Percentiles rank a stretch among this genome's conserved stretches.
These are phyloP conservation scores for Drosophila quadrilineata DNA, from an alignment of 1,140 invertebrate species.

Conservation along the genomic window DNA sequence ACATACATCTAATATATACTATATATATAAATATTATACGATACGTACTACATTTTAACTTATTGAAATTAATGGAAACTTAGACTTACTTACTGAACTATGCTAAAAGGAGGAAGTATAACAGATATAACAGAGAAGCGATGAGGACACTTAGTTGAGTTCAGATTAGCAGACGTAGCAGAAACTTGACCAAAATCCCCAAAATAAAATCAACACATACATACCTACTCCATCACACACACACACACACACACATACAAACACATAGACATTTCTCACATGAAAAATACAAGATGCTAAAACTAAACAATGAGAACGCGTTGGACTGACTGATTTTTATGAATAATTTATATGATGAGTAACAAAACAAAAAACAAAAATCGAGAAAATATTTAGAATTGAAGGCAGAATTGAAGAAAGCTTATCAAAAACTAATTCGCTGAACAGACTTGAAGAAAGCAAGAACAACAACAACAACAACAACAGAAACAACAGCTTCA, in stretches of 20 bases:
- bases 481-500: slow-evolving; percentile 27
- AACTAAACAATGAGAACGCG: slow-evolving; percentile 37
- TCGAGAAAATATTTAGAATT: slow-evolving; percentile 29
- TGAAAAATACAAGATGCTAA: slow-evolving; percentile 28
- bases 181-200: slow-evolving; percentile 29
- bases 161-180: slow-evolving; percentile 12
- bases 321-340: slow-evolving; percentile 79
- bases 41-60: slow-evolving; percentile 73
- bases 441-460: slow-evolving; percentile 54
- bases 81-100: slow-evolving; percentile 57
- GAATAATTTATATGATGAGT: slow-evolving; percentile 56
- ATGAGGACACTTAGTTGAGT: not conserved
- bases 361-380: slow-evolving; percentile 5
- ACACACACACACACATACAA: slow-evolving; percentile 21
- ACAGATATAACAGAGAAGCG: not conserved
- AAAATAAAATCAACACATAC: slow-evolving; percentile 5
- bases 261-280: too few relatives aligned
- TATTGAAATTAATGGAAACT: slow-evolving; percentile 58
- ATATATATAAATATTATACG: too few relatives aligned
- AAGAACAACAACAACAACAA: slow-evolving; percentile 27
- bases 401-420: slow-evolving; percentile 16
- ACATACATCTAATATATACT: slow-evolving; percentile 58
- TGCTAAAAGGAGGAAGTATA: slow-evolving; percentile 32
- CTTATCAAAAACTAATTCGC: slow-evolving; percentile 37
- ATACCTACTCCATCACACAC: not conserved